Evolutionary conservation across 1,140 invertebrate genomes (phyloP).

Genomic region (Aradophagus sp.): DNA sequence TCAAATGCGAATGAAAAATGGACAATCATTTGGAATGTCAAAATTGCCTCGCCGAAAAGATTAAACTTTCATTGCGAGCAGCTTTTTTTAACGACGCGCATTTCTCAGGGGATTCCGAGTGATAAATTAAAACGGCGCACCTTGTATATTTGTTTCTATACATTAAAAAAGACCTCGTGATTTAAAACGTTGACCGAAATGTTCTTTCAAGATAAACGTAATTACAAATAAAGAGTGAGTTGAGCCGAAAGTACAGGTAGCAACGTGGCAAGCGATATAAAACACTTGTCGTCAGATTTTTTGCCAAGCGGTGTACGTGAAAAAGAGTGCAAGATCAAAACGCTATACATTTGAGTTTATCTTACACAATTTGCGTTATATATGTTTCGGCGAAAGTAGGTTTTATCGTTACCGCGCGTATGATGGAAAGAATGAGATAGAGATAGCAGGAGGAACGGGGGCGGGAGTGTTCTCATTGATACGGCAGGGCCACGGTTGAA

Average conservation of each 20-base stretch:
- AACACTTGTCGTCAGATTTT: constrained; percentile 22
- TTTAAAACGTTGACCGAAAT: too few relatives aligned
- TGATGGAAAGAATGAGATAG: constrained; percentile 44
- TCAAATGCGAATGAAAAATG: too few relatives aligned
- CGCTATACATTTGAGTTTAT: constrained; percentile 48
- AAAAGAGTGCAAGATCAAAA: constrained; percentile 43
- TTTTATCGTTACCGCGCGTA: constrained; percentile 54
- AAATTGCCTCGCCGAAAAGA: too few relatives aligned
- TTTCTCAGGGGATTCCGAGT: too few relatives aligned
- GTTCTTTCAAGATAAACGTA: too few relatives aligned
- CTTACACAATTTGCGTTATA: constrained; percentile 50
- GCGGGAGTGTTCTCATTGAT: constrained; percentile 61
- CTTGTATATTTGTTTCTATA: too few relatives aligned
- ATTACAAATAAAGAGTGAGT: constrained; percentile 1
- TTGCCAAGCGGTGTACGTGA: constrained; percentile 12
- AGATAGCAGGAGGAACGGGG: too few relatives aligned
- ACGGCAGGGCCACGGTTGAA: constrained; percentile 48
- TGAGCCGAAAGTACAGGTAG: not conserved
- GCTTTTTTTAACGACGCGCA: too few relatives aligned
- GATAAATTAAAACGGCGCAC: too few relatives aligned
- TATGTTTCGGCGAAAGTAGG: constrained; percentile 39
- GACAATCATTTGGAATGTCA: too few relatives aligned
- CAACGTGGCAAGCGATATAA: constrained; percentile 16
- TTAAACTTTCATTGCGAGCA: too few relatives aligned
- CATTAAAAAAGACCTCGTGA: too few relatives aligned